phyloP scores from a whole-genome alignment of 2,888 invertebrate genomes.

The Cyclophora albipunctata region DNA sequence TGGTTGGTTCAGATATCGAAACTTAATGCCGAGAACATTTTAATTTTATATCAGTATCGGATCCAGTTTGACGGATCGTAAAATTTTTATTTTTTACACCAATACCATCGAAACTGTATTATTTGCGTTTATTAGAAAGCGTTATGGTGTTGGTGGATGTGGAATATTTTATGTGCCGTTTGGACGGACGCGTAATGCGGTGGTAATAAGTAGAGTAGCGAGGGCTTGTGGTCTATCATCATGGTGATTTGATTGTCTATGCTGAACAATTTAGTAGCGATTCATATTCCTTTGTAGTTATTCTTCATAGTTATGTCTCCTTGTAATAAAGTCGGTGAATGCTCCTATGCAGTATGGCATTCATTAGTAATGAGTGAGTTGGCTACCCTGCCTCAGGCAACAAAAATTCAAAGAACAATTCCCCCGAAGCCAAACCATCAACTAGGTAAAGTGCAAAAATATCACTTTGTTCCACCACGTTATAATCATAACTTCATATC shows the following conservation, averaged over 20 bases:
- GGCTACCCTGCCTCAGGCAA: slow-evolving; percentile 28
- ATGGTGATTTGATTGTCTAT: slow-evolving; percentile 23
- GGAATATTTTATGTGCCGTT: slow-evolving; percentile 4
- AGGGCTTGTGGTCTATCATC: slow-evolving; percentile 24
- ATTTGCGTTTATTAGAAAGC: slow-evolving; percentile 22
- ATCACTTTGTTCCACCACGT: no score
- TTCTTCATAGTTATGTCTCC: slow-evolving; percentile 19
- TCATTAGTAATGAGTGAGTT: slow-evolving; percentile 15
- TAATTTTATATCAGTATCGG: slow-evolving; percentile 36
- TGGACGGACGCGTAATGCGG: background rate
- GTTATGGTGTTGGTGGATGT: slow-evolving; percentile 9
- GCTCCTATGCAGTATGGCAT: slow-evolving; percentile 33
- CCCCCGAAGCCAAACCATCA: slow-evolving; percentile 30
- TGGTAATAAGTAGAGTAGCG: background rate
- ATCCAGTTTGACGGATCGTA: slow-evolving; percentile 36
- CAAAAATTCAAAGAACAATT: slow-evolving; percentile 32
- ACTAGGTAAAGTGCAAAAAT: slow-evolving; percentile 2
- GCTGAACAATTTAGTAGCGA: slow-evolving; percentile 23
- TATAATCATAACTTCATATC: no score
- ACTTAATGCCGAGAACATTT: slow-evolving; percentile 38
- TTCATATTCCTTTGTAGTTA: slow-evolving; percentile 20
- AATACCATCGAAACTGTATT: slow-evolving; percentile 30
- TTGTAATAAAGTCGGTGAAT: slow-evolving; percentile 36
- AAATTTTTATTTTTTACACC: slow-evolving; percentile 41
- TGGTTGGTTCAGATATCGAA: slow-evolving; percentile 27